phyloP scores from a whole-genome alignment of 2,888 invertebrate genomes.

The Anthoptus insignis region DNA sequence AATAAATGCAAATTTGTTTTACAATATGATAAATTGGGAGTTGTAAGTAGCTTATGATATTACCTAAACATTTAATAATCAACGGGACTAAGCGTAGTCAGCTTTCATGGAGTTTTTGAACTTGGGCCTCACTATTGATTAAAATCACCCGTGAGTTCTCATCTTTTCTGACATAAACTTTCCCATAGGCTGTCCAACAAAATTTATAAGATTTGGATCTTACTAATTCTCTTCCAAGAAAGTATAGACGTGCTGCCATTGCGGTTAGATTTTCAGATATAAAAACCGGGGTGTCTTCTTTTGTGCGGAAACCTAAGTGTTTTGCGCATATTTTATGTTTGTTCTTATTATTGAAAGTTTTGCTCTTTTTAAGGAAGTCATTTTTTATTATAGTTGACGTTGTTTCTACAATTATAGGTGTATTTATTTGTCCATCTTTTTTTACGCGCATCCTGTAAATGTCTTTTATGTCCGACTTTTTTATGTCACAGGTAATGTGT shows the following conservation, averaged over 20 bases:
- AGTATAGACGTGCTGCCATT: conserved; percentile 30
- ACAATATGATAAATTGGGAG: too few species aligned
- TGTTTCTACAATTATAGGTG: conserved; percentile 45
- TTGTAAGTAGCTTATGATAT: too few species aligned
- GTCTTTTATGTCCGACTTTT: neutral
- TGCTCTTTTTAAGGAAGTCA: conserved; percentile 39
- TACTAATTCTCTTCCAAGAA: conserved; percentile 15
- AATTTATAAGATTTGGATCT: neutral
- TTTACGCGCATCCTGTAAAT: conserved; percentile 38
- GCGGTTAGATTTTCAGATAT: conserved; percentile 37
- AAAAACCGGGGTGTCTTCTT: conserved; percentile 13
- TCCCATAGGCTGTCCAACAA: conserved; percentile 17
- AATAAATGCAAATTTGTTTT: too few species aligned
- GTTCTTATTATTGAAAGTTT: conserved; percentile 40
- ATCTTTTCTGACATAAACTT: conserved; percentile 16
- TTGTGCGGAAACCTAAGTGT: conserved; percentile 17
- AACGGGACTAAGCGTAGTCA: too few species aligned
- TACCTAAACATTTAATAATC: too few species aligned
- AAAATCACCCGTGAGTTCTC: conserved; percentile 24
- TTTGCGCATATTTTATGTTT: conserved; percentile 42
- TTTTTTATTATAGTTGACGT: conserved; percentile 41
- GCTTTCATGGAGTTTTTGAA: too few species aligned
- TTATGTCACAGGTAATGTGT: neutral
- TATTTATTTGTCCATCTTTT: conserved; percentile 21
- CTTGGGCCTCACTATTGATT: conserved; percentile 3